Evolutionary conservation across 2,888 invertebrate genomes (phyloP).

Genomic region (Ennomos fuscantarius): DNA sequence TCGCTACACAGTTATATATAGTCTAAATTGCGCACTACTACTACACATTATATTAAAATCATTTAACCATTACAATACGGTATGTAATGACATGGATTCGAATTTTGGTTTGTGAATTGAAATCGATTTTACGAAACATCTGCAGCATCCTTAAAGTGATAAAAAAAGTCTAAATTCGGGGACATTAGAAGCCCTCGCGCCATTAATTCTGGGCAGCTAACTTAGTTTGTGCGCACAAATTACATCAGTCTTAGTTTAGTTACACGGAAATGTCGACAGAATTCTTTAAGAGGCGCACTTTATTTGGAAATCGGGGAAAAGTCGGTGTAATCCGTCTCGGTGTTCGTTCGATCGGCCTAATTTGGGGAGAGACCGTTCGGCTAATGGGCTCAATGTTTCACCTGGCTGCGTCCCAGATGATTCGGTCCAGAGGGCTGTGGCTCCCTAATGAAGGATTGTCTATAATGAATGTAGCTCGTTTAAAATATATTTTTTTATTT

Average conservation of each 20-base stretch:
- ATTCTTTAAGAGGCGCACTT: constrained; percentile 61
- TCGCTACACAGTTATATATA: no score
- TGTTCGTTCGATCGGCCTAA: constrained; percentile 71
- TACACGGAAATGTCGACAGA: constrained; percentile 60
- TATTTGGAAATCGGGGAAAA: constrained; percentile 59
- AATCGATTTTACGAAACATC: not conserved
- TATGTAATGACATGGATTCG: no score
- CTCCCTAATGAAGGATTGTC: constrained; percentile 17
- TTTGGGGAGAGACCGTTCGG: constrained; percentile 65
- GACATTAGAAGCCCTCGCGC: constrained; percentile 56
- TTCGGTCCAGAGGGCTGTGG: constrained; percentile 20
- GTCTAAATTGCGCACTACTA: no score
- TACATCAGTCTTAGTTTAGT: constrained; percentile 70
- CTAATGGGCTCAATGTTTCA: constrained; percentile 72
- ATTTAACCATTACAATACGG: no score
- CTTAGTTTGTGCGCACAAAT: constrained; percentile 65
- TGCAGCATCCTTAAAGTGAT: constrained; percentile 46
- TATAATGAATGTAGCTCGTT: constrained; percentile 11
- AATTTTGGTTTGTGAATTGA: not conserved
- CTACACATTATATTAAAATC: no score
- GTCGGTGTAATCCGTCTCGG: constrained; percentile 64
- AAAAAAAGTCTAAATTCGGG: constrained; percentile 51
- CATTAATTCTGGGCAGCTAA: constrained; percentile 70
- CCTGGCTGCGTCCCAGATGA: constrained; percentile 60
- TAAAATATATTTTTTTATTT: constrained; percentile 2